Base-by-base conservation (phyloP, 2,797 vertebrate species). In the Yasuhikotakia modesta region DNA sequence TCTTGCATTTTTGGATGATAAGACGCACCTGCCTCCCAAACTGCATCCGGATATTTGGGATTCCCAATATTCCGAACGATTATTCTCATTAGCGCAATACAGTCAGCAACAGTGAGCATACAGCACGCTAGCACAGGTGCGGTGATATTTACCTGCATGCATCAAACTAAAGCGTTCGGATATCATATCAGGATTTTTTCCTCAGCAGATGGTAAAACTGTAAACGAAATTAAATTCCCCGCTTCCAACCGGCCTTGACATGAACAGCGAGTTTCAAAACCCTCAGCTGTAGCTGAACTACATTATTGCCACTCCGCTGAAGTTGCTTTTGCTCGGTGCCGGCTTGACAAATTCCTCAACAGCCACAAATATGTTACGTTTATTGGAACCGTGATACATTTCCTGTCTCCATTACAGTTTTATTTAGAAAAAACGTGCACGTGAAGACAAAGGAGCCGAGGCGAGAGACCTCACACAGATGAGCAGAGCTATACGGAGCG, bases 291-390 rank as follows among this genome's bases (percentile, higher is more conserved):
- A 4, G 5, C n/a, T 63, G 27, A 52, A 52, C 45, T 35, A 52
- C 27, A 73, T 63, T 24, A 27, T 45, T 19, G 13, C n/a, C n/a
- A 27, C 55, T 17, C 52, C 14, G 48, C 45, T 55, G 48, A 32
- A 70, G 50, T 19, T 14, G 58, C 55, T 60, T 32, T 19, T 17
- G 3, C 35, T 8, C n/a, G 4, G 53, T 46, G 39, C 46, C 21
- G 4, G 4, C 32, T 52, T 66, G 73, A 66, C 73, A 75, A 66
- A 75, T 19, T 19, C 16, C 73, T 66, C 73, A 45, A 55, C 27
- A 55, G 24, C 32, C 55, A 22, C 57, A 66, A 27, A 75, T 66
- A 75, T 19, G 45, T 61, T 21, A 75, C 61, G n/a, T 75, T 45
- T 66, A 75, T 66, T 75, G 61, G 61, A 66, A n/a, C 11, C 0